Conservation (phyloP, 2,113 vertebrate genomes). For the Prolemur simus region DNA sequence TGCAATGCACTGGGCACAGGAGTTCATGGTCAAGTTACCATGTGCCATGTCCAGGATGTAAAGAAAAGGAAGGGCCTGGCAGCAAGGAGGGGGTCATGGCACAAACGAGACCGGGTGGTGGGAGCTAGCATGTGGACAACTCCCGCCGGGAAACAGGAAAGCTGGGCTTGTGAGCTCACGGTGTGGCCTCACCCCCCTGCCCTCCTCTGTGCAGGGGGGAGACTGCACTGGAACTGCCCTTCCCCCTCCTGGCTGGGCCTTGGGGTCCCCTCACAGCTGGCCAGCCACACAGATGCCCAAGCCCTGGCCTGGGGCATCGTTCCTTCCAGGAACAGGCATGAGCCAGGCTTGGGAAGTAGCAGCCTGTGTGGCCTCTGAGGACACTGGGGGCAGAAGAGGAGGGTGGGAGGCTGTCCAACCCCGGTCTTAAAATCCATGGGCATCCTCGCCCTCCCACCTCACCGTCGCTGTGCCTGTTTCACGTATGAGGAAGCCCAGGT, state of each 20-base stretch:
- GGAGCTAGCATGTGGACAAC: not conserved
- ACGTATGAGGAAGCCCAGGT: not conserved
- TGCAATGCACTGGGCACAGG: not conserved
- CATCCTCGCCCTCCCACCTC: not conserved
- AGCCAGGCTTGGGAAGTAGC: not conserved
- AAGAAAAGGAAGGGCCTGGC: not conserved
- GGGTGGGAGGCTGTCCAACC: not conserved
- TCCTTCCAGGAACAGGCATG: not conserved
- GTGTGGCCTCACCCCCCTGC: accelerated
- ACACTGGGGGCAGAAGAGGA: not conserved
- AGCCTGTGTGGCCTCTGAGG: not conserved
- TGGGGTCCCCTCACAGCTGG: not conserved
- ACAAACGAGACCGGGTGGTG: not conserved
- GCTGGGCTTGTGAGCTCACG: not conserved
- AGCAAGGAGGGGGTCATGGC: not conserved
- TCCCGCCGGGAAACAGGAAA: not conserved
- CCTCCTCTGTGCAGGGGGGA: not conserved
- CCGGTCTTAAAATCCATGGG: not conserved
- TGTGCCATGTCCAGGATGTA: not conserved
- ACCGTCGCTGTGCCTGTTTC: accelerated
- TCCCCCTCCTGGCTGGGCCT: not conserved
- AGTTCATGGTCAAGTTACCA: not conserved
- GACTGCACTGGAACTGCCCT: not conserved
- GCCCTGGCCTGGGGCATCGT: not conserved
- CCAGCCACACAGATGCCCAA: not conserved